These are phyloP conservation scores for Callionymus lyra DNA, from an alignment of 2,113 vertebrate species.

Conservation along the genomic window DNA sequence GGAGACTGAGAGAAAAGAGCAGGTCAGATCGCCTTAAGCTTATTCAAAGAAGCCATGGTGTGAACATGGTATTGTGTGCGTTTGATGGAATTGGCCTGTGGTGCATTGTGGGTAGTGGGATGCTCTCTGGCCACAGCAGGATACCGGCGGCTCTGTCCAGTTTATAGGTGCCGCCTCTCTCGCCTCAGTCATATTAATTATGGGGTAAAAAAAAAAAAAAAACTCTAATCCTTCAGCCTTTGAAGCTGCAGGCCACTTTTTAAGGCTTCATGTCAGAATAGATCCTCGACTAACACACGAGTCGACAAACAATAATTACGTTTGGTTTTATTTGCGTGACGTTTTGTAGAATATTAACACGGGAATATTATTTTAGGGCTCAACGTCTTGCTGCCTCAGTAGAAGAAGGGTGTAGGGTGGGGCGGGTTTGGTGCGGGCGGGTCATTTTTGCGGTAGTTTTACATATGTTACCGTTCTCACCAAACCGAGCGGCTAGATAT, in stretches of 20 bases:
- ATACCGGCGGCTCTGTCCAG: slow-evolving; percentile 72
- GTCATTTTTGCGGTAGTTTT: no score
- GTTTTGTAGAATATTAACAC: no score
- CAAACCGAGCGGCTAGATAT: no score
- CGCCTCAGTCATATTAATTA: slow-evolving; percentile 94
- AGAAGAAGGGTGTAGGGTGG: no score
- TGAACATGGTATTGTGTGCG: slow-evolving; percentile 53
- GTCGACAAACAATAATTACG: slow-evolving; percentile 4
- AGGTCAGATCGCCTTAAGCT: slow-evolving; percentile 39
- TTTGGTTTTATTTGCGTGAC: no score
- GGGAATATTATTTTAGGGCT: no score
- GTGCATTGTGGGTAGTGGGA: slow-evolving; percentile 71
- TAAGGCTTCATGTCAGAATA: slow-evolving; percentile 69
- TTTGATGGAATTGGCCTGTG: slow-evolving; percentile 54
- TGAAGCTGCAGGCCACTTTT: slow-evolving; percentile 85
- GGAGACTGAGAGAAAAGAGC: slow-evolving; percentile 4
- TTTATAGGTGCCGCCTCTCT: slow-evolving; percentile 83
- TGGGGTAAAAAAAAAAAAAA: slow-evolving; percentile 82
- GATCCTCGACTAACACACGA: slow-evolving; percentile 29
- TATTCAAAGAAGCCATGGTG: slow-evolving; percentile 53
- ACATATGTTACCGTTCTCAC: no score
- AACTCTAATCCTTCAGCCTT: slow-evolving; percentile 85
- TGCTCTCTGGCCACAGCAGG: slow-evolving; percentile 74
- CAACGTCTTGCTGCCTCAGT: no score
- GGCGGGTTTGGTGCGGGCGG: no score